Percentiles rank a stretch among this genome's conserved stretches.
These are phyloP conservation scores for Agriotes lineatus DNA, from an alignment of 2,888 invertebrate genomes.

Conservation along the genomic window DNA sequence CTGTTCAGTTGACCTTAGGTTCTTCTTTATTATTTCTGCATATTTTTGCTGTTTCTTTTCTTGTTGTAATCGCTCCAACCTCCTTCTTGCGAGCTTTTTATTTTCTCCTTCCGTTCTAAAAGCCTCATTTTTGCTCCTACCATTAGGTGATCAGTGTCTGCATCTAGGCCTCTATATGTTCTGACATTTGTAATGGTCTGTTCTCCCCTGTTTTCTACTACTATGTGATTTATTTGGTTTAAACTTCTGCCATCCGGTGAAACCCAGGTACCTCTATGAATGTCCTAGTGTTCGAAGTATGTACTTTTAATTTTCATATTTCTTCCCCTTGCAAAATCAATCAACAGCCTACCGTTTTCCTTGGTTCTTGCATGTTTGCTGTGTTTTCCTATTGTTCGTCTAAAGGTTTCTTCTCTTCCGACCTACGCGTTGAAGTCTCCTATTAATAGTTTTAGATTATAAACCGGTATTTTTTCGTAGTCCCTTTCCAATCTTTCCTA, in stretches of 20 bases:
- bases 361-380: neutral
- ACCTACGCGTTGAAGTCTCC: no score
- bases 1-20: neutral
- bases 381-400: neutral
- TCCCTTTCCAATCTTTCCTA: neutral
- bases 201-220: neutral
- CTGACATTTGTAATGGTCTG: neutral
- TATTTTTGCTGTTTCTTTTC: no score
- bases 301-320: no score
- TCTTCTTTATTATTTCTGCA: neutral
- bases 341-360: neutral
- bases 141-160: neutral
- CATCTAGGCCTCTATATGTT: neutral
- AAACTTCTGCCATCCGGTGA: neutral
- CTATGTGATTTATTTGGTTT: neutral
- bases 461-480: neutral
- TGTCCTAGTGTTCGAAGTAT: no score
- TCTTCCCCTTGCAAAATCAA: no score
- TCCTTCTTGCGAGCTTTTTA: no score
- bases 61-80: neutral
- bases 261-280: neutral
- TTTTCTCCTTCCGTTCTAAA: neutral
- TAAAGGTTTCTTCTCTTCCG: neutral
- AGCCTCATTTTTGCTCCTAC: neutral
- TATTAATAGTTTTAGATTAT: neutral